phyloP scores from a whole-genome alignment of 1,140 invertebrate genomes.

The Orius laevigatus region DNA sequence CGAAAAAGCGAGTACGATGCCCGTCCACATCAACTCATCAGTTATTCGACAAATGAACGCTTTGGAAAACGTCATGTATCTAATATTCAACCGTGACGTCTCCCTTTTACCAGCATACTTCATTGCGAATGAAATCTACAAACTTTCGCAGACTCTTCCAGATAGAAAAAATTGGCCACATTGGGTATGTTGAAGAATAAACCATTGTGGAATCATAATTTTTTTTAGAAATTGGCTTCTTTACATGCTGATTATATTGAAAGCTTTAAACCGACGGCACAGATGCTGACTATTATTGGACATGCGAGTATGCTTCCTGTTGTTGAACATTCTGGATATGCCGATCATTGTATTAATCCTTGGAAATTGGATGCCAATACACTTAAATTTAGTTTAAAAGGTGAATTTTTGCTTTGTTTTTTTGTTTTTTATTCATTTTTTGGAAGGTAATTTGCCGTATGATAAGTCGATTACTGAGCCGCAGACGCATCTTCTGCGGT shows the following conservation, averaged over 20 bases:
- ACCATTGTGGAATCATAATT: neutral
- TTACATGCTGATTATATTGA: constrained; percentile 78
- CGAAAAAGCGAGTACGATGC: constrained; percentile 70
- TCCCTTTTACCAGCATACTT: constrained; percentile 87
- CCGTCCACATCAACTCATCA: constrained; percentile 54
- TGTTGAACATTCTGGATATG: constrained; percentile 81
- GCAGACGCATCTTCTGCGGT: constrained; percentile 70
- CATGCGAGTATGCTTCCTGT: constrained; percentile 81
- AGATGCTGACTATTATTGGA: constrained; percentile 88
- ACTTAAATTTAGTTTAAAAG: constrained; percentile 71
- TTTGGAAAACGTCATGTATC: constrained; percentile 62
- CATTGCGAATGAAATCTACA: constrained; percentile 84
- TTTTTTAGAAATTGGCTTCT: constrained; percentile 55
- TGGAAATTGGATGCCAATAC: constrained; percentile 81
- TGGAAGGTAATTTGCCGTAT: constrained; percentile 81
- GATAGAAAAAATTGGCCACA: constrained; percentile 71
- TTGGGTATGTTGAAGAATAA: constrained; percentile 44
- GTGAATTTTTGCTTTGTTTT: neutral
- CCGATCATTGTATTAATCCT: constrained; percentile 71
- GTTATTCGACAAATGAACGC: constrained; percentile 62
- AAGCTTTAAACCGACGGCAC: constrained; percentile 76
- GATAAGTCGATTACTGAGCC: constrained; percentile 76
- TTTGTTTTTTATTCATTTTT: no score
- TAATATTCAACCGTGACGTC: constrained; percentile 83
- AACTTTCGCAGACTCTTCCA: constrained; percentile 45